Conservation (phyloP, 92 coral and sea anemone species). For the Zoanthus sociatus region DNA sequence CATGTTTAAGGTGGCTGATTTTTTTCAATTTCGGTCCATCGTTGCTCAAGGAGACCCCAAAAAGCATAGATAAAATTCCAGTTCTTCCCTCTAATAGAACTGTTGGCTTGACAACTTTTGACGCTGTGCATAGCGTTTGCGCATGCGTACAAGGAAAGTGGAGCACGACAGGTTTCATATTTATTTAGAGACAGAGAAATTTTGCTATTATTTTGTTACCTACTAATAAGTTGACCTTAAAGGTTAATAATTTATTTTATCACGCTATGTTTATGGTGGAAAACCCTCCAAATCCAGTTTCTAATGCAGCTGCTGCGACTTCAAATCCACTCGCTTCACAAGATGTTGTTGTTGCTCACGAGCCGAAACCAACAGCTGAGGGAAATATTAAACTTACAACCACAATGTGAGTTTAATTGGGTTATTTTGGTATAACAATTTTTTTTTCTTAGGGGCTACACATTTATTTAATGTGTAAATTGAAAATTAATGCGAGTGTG, state of each 20-base stretch:
- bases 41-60: too few species aligned
- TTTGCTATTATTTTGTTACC: background rate
- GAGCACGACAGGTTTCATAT: background rate
- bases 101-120: conserved; percentile 48
- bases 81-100: background rate
- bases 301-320: conserved; percentile 51
- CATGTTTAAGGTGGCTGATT: too few species aligned
- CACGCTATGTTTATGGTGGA: conserved; percentile 91
- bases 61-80: too few species aligned
- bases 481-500: background rate
- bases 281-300: conserved; percentile 61
- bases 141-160: conserved; percentile 15
- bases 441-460: background rate
- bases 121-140: conserved; percentile 17
- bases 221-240: background rate
- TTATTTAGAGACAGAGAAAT: too few species aligned
- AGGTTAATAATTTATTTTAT: background rate
- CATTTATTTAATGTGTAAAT: background rate
- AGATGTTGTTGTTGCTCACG: conserved; percentile 34
- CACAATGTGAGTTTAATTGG: conserved; percentile 64
- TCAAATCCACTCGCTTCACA: conserved; percentile 79
- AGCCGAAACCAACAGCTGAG: conserved; percentile 80
- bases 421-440: too few species aligned
- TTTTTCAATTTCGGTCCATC: too few species aligned
- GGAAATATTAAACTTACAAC: conserved; percentile 79